Evolutionary conservation across 2,888 invertebrate species (phyloP), one percentile per base, ranked within the genome.

Genomic region (Synanthedon myopaeformis): DNA sequence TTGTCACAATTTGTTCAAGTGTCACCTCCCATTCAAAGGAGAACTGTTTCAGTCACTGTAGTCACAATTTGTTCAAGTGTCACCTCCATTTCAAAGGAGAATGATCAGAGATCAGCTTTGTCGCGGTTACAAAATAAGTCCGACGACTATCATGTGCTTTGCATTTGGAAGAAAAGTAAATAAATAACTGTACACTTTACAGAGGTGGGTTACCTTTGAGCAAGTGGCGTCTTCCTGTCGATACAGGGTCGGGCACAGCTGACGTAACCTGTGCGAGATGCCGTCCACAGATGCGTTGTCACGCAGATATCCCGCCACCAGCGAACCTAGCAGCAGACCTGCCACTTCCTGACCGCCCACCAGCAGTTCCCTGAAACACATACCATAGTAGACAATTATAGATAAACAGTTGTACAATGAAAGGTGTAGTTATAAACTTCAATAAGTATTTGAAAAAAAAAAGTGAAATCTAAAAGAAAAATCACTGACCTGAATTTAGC

Each of bases 201-300:
- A n/a, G 2, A 35, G 10, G 35, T 35, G 35, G 5, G 3, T 4
- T 78, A 96, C 96, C 89, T 98, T 98, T 2, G 98, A 96, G 66
- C 96, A 96, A 11, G 96, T 94, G 3, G 98, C 98, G 81, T 99
- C 99, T 86, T 99, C 98, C 66, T 93, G 93, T 59, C 95, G 93
- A 75, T 98, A 99, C 28, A 99, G 89, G 63, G 94, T 94, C 0
- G 99, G 99, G 70, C 99, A 99, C 1, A 96, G 90, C 66, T 96
- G 94, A 51, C 98, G 89, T 54, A 99, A 82, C 70, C 94, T 94
- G 23, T 91, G 89, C 57, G 96, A 98, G 58, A 99, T 96, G 1
- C 95, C 92, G 72, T 96, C 96, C 2, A 98, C 96, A 1, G 96
- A 96, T 0, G 98, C 98, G 74, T 97, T 96, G 75, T 99, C 99